phyloP scores from a whole-genome alignment of 2,113 vertebrate genomes.

The Cranoglanis bouderius region DNA sequence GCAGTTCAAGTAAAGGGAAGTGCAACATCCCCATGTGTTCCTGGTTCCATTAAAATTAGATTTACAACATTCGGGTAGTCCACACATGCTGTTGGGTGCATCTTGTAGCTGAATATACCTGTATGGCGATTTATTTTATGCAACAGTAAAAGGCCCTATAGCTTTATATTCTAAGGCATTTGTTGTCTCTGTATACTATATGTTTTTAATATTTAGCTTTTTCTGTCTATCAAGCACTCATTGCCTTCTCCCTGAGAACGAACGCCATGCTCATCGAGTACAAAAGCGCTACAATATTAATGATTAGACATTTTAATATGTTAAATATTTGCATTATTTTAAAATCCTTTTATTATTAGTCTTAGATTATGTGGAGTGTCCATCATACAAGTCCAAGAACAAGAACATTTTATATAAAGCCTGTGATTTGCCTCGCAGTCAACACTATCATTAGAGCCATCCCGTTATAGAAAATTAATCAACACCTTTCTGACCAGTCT shows the following conservation, averaged over 20 bases:
- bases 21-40: background rate
- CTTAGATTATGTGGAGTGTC: background rate
- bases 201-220: background rate
- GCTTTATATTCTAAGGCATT: background rate
- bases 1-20: background rate
- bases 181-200: background rate
- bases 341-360: background rate
- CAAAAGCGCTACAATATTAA: background rate
- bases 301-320: background rate
- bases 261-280: too few relatives aligned
- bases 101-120: background rate
- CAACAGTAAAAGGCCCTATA: background rate
- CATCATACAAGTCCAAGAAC: background rate
- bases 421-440: background rate
- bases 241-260: background rate
- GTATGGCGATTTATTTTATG: background rate
- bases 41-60: background rate
- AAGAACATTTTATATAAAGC: background rate
- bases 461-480: background rate
- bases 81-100: background rate
- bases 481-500: background rate
- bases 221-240: background rate
- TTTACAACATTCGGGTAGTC: background rate
- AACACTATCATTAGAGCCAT: background rate
- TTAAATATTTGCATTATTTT: background rate